A percentile compares a stretch with the other conserved stretches of the same genome.
phyloP scores from a whole-genome alignment of 2,888 invertebrate genomes.

The Aleiodes alternator region DNA sequence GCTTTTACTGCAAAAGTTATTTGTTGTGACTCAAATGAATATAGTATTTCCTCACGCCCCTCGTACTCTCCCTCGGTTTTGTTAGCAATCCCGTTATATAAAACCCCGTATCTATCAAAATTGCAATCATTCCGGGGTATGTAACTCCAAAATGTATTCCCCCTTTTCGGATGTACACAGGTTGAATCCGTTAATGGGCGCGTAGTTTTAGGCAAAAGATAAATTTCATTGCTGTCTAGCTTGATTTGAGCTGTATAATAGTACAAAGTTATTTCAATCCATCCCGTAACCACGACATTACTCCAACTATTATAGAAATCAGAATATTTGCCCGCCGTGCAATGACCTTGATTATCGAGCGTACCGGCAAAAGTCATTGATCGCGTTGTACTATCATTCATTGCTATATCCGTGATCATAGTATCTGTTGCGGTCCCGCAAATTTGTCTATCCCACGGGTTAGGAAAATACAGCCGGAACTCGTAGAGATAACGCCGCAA shows the following conservation, averaged over 20 bases:
- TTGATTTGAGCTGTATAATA: neutral
- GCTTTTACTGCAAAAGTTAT: constrained; percentile 47
- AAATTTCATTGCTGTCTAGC: too few species aligned
- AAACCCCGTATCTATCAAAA: constrained; percentile 38
- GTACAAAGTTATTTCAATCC: neutral
- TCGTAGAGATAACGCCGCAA: too few species aligned
- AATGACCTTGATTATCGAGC: too few species aligned
- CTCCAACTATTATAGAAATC: neutral
- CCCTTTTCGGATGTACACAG: constrained; percentile 24
- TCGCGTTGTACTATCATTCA: too few species aligned
- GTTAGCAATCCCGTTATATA: constrained; percentile 45
- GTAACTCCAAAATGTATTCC: constrained; percentile 20
- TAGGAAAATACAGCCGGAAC: too few species aligned
- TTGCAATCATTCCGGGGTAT: constrained; percentile 31
- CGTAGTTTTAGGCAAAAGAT: neutral
- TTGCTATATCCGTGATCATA: neutral
- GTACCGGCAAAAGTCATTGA: neutral
- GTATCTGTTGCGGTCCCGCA: too few species aligned
- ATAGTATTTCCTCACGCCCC: neutral
- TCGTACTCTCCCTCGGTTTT: constrained; percentile 20
- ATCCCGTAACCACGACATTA: neutral
- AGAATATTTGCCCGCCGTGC: too few species aligned
- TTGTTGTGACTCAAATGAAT: constrained; percentile 33
- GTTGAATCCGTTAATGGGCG: neutral
- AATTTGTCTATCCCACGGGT: too few species aligned